Conservation (phyloP, 2,113 vertebrate genomes). For the Anguilla rostrata region DNA sequence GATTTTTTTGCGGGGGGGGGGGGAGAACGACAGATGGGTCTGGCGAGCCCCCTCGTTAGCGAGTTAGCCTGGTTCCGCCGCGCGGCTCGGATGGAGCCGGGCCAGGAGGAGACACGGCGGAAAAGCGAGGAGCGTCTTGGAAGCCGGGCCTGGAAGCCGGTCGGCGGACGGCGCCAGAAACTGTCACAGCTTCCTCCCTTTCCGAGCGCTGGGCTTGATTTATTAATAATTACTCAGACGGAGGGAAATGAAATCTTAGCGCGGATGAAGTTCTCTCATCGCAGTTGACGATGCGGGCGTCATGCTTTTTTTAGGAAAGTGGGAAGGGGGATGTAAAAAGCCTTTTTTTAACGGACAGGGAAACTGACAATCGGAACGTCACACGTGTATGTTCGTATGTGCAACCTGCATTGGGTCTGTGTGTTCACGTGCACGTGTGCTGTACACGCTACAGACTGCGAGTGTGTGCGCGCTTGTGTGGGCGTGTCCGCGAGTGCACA, state of each 20-base stretch:
- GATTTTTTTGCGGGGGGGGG: not conserved
- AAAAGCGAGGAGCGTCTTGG: constrained; percentile 36
- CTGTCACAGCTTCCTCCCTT: not conserved
- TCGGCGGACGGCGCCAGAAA: constrained; percentile 43
- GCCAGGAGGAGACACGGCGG: constrained; percentile 49
- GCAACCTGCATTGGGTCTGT: too few species aligned
- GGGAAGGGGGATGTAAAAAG: not conserved
- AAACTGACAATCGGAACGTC: not conserved
- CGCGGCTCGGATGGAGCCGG: constrained; percentile 52
- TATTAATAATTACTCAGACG: constrained; percentile 32
- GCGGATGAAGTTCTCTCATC: not conserved
- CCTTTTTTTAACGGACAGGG: not conserved
- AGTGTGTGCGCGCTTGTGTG: too few species aligned
- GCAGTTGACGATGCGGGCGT: not conserved
- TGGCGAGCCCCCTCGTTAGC: constrained; percentile 47
- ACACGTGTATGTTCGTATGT: not conserved
- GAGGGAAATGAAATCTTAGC: constrained; percentile 30
- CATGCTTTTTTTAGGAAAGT: not conserved
- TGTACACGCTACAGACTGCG: not conserved
- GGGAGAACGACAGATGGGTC: constrained; percentile 51
- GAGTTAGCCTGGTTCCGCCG: constrained; percentile 38
- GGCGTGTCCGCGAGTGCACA: too few species aligned
- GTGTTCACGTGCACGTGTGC: not conserved
- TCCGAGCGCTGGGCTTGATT: constrained; percentile 26
- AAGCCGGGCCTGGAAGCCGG: constrained; percentile 25